Conservation (phyloP, 2,797 vertebrate species). For the Silurus lanzhouensis region DNA sequence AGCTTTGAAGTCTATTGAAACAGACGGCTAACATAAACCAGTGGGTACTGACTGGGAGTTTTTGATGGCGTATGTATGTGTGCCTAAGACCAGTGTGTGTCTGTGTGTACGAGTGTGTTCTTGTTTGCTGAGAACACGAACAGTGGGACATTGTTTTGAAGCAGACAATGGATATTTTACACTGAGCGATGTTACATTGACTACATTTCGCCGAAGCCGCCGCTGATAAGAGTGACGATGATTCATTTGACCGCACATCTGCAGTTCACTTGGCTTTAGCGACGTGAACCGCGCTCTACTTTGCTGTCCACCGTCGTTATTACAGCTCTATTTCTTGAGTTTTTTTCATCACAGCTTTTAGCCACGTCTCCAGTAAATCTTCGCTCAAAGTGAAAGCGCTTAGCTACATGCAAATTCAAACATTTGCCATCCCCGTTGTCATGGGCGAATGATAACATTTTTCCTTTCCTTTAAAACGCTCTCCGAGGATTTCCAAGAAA, state of each 20-base stretch:
- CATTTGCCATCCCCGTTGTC: slow-evolving; percentile 50
- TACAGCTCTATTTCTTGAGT: slow-evolving; percentile 27
- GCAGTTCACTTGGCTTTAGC: slow-evolving; percentile 43
- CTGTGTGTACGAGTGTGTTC: slow-evolving; percentile 25
- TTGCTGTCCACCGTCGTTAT: slow-evolving; percentile 32
- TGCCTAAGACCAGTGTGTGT: slow-evolving; percentile 10
- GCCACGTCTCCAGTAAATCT: slow-evolving; percentile 49
- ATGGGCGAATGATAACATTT: slow-evolving; percentile 54
- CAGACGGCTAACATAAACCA: slow-evolving; percentile 41
- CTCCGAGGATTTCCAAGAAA: slow-evolving; percentile 44
- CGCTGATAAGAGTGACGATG: slow-evolving; percentile 51
- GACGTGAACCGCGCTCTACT: slow-evolving; percentile 33
- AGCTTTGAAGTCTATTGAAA: slow-evolving; percentile 50
- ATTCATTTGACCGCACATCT: slow-evolving; percentile 53
- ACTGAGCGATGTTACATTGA: slow-evolving; percentile 45
- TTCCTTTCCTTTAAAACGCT: slow-evolving; percentile 56
- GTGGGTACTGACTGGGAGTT: slow-evolving; percentile 12
- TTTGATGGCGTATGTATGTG: slow-evolving; percentile 34
- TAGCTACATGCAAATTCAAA: slow-evolving; percentile 47
- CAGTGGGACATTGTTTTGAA: slow-evolving; percentile 56
- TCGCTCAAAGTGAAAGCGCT: slow-evolving; percentile 3
- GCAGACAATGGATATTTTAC: slow-evolving; percentile 42
- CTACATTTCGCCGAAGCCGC: slow-evolving; percentile 43
- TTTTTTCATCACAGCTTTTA: slow-evolving; percentile 44
- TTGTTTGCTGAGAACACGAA: slow-evolving; percentile 33